Percentiles rank a stretch among this genome's conserved stretches.
phyloP scores from a whole-genome alignment of 2,888 invertebrate species.

The Deilephila elpenor region DNA sequence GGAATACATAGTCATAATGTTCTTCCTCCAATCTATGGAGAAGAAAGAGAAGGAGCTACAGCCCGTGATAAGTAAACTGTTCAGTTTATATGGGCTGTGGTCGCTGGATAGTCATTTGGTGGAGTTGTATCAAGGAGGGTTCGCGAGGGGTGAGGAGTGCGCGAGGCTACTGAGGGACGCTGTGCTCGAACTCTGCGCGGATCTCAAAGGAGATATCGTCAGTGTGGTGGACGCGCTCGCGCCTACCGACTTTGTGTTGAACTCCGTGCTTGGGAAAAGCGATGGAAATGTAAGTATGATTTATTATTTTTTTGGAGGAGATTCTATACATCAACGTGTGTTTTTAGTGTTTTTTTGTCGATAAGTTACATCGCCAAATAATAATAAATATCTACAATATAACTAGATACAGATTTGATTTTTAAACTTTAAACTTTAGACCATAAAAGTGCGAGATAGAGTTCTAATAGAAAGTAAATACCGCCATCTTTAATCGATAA shows the following conservation, averaged over 20 bases:
- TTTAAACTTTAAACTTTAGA: too few relatives aligned
- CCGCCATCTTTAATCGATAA: neutral
- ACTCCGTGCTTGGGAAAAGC: constrained; percentile 93
- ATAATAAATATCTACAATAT: too few relatives aligned
- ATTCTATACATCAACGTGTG: too few relatives aligned
- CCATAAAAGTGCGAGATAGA: too few relatives aligned
- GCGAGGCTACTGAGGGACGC: constrained; percentile 87
- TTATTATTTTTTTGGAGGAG: neutral
- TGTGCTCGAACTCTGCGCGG: constrained; percentile 87
- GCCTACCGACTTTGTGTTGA: constrained; percentile 94
- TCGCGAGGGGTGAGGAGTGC: constrained; percentile 79
- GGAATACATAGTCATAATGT: constrained; percentile 86
- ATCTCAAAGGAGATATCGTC: constrained; percentile 90
- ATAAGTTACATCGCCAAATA: too few relatives aligned
- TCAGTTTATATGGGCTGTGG: constrained; percentile 73
- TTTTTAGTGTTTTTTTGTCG: too few relatives aligned
- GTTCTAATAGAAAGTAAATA: neutral
- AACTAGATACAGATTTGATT: too few relatives aligned
- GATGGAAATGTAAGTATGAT: constrained; percentile 89
- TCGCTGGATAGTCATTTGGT: constrained; percentile 88
- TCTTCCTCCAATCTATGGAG: constrained; percentile 77
- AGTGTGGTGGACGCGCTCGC: constrained; percentile 93
- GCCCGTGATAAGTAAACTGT: constrained; percentile 79
- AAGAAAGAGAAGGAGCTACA: constrained; percentile 66
- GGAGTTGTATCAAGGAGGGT: constrained; percentile 89